Percentiles rank a stretch among this genome's conserved stretches.
These are phyloP conservation scores for Eurosta solidaginis DNA, from an alignment of 1,140 invertebrate genomes.

Conservation along the genomic window DNA sequence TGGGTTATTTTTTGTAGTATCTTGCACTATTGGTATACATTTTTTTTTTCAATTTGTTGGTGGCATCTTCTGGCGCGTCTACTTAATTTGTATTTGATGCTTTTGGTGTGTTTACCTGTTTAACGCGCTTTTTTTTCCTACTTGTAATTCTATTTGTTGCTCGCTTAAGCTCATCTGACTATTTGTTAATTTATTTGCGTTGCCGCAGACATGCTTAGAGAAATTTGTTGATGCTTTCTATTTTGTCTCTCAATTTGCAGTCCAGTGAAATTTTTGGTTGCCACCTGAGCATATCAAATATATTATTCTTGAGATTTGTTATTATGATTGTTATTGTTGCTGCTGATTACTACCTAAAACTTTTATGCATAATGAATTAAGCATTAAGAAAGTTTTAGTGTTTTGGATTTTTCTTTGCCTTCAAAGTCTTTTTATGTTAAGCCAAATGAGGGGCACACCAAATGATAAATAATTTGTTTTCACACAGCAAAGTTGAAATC, in stretches of 20 bases:
- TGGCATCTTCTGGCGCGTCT: background rate
- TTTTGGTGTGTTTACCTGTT: background rate
- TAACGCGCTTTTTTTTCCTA: background rate
- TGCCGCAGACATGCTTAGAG: background rate
- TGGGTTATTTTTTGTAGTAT: background rate
- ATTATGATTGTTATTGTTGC: background rate
- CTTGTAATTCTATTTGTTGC: background rate
- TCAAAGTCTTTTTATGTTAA: too few species aligned
- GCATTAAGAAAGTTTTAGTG: background rate
- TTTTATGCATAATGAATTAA: background rate
- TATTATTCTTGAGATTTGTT: background rate
- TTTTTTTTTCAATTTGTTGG: background rate
- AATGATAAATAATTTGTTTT: too few species aligned
- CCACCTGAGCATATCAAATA: background rate
- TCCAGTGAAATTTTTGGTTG: background rate
- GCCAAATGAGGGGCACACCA: too few species aligned
- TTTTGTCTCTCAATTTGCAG: constrained; percentile 11
- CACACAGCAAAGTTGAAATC: too few species aligned
- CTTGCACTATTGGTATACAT: background rate
- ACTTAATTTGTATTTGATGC: constrained; percentile 14
- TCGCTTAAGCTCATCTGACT: background rate
- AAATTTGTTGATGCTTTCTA: constrained; percentile 21
- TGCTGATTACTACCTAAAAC: background rate
- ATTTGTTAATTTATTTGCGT: background rate
- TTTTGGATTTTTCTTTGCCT: background rate